Conservation (phyloP, 2,797 vertebrate genomes). For the Petrocephalus sullivani region DNA sequence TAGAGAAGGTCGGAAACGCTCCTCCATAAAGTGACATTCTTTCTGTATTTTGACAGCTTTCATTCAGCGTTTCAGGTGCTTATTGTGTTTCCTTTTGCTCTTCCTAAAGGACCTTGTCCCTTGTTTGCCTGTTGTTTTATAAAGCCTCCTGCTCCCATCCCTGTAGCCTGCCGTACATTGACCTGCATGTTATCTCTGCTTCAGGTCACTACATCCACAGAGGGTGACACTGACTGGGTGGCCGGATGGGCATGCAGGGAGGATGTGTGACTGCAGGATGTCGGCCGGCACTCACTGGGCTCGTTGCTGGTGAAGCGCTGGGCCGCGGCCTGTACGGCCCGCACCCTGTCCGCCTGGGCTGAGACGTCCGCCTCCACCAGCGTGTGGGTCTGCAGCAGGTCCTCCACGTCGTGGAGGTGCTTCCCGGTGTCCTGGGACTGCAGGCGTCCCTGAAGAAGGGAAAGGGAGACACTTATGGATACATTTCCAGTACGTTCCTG, state of each 20-base stretch:
- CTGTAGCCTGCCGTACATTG: background rate
- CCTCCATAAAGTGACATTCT: background rate
- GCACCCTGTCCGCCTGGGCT: conserved; percentile 83
- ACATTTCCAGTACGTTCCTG: background rate
- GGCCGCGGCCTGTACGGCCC: conserved; percentile 68
- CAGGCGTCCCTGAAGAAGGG: conserved; percentile 68
- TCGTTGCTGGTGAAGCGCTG: conserved; percentile 70
- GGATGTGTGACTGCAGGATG: background rate
- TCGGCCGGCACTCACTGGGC: conserved; percentile 61
- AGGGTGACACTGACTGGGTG: background rate
- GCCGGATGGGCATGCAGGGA: background rate
- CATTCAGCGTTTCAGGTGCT: background rate
- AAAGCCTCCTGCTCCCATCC: background rate
- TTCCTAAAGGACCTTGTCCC: background rate
- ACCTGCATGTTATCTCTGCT: background rate
- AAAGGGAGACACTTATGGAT: background rate
- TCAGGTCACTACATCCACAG: background rate
- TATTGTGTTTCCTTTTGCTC: background rate
- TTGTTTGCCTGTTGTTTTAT: background rate
- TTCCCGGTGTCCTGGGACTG: conserved; percentile 87
- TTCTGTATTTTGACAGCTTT: background rate
- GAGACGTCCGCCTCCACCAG: conserved; percentile 90
- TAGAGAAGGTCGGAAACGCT: background rate
- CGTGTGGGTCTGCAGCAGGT: conserved; percentile 84
- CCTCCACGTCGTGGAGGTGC: conserved; percentile 87